Evolutionary conservation across 2,113 vertebrate genomes (phyloP), one percentile per base, ranked within the genome.

Genomic region (Microcebus ravelobensis): DNA sequence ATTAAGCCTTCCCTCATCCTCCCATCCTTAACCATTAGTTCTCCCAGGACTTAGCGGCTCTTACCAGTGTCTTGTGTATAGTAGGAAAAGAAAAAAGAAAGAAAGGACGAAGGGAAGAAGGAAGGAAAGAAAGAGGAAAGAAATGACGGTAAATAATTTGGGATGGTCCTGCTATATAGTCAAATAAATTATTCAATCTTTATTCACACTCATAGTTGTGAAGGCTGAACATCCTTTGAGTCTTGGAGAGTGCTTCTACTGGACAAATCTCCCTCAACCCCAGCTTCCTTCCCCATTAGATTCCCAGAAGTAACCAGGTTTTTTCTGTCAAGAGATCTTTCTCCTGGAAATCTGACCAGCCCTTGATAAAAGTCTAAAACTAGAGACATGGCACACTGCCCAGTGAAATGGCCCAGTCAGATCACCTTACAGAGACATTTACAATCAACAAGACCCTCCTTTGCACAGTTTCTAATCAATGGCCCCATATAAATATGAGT

Each of bases 361-460:
- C 13, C 57, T 34, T n/a, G 70, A 87, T 70, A 90, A 77, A 95
- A 20, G 94, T 29, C 61, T 79, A 96, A 86, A 94, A 84, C 11
- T 29, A 67, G 55, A 93, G 71, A 92, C 6, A 29, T 11, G 18
- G 39, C 85, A 20, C 20, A 23, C 9, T 87, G 6, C 68, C 76
- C 59, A 82, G 31, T 29, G 90, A 61, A 34, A 84, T 7, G 52
- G 31, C 14, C 81, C 48, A 23, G 39, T 67, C 18, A 73, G 92
- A 50, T 31, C 52, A 42, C 42, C 31, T 84, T 23, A 57, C 25
- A 81, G 57, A 76, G 27, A 90, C n/a, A n/a, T 8, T 67, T 59
- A 39, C 23, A 79, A 52, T 34, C 50, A 87, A 59, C 7, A 71
- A 71, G 67, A 48, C 50, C 21, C 55, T 84, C 36, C 52, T 74